Base-by-base conservation (phyloP, 1,140 invertebrate species). In the Prorops nasuta region DNA sequence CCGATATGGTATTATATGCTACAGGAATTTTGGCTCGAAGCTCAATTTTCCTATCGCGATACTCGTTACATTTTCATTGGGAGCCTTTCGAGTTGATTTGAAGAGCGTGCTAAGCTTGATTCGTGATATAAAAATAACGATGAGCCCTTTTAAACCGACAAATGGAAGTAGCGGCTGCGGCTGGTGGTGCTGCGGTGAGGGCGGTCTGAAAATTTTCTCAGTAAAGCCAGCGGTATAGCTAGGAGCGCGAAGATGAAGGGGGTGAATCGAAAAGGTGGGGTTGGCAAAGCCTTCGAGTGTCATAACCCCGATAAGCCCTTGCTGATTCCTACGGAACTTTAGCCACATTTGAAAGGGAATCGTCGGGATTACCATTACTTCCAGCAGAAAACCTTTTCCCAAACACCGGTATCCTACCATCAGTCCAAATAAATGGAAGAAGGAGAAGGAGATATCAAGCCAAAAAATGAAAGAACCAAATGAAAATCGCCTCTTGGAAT, bases 281-380 rank as follows among this genome's bases (percentile, higher is more conserved):
- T 16, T 43, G 42, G 51, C 39, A 60, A 47, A 38, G 36, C 35
- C 49, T 45, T 58, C 54, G 63, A 64, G 67, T 72, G 69, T 73
- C 69, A 74, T 74, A 73, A 72, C 64, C 65, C 63, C 61, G 57
- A 64, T 71, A 69, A 72, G 63, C 63, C 60, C 46, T 57, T 59
- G 60, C 56, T 69, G 65, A 69, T 69, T 71, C 62, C 58, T 56
- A 58, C 54, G 49, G 58, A 67, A 56, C 51, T 67, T 67, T 54
- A 54, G 58, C 65, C 62, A 63, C 59, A 61, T 73, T 68, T 63
- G 64, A 64, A 69, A 67, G 66, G 60, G 63, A 72, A 74, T 72
- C 66, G 64, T 60, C 43, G 36, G 64, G 71, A 76, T 76, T 74
- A 74, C 55, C 63, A 68, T 74, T 76, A 76, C 64, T 72, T 72